These are phyloP conservation scores for Mycteria americana DNA, from an alignment of 2,797 vertebrate genomes.

Conservation along the genomic window DNA sequence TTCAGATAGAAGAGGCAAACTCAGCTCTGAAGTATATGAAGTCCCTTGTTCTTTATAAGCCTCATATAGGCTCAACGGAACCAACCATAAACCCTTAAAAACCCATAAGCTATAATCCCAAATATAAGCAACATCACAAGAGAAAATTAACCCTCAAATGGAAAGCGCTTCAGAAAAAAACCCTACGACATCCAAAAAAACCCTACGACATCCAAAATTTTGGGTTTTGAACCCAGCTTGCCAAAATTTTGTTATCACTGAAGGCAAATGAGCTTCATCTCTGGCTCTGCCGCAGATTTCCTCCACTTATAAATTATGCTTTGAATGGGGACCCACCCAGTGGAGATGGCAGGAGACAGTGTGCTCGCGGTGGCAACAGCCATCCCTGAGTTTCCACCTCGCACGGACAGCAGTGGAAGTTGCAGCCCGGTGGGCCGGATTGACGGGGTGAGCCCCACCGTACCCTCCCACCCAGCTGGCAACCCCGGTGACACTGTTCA, in stretches of 20 bases:
- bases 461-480: not conserved
- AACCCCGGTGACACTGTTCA: not conserved
- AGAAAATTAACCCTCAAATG: not conserved
- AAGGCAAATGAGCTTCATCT: not conserved
- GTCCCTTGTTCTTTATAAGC: not conserved
- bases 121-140: not conserved
- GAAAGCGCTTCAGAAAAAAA: not conserved
- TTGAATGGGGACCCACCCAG: not conserved
- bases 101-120: not conserved
- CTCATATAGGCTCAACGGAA: not conserved
- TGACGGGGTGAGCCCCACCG: not conserved
- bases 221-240: not conserved
- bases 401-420: not conserved
- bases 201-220: not conserved
- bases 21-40: not conserved
- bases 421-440: not conserved
- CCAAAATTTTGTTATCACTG: not conserved
- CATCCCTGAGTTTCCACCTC: not conserved
- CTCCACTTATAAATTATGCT: not conserved
- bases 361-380: not conserved
- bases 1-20: not conserved
- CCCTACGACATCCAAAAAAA: not conserved
- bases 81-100: not conserved
- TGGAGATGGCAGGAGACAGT: not conserved
- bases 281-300: not conserved